phyloP scores from a whole-genome alignment of 1,140 invertebrate species.

The Cheumatopsyche charites region DNA sequence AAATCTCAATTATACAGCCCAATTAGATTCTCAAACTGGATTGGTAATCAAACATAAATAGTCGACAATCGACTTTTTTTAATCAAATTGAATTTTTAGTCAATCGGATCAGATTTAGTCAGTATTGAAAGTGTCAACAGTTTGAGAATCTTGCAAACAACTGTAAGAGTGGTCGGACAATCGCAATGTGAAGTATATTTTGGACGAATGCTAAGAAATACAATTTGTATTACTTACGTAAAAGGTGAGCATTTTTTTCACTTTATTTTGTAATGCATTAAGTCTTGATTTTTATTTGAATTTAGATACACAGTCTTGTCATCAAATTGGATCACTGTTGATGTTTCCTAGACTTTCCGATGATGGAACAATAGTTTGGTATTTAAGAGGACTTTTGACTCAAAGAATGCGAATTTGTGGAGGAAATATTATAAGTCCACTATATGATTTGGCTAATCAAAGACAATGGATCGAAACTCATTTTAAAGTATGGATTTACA shows the following conservation, averaged over 20 bases:
- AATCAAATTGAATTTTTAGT: not conserved
- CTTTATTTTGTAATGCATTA: too few species aligned
- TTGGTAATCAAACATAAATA: constrained; percentile 16
- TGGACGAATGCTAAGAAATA: too few species aligned
- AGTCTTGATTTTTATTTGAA: not conserved
- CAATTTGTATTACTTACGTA: too few species aligned
- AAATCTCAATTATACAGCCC: constrained; percentile 25
- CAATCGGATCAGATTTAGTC: not conserved
- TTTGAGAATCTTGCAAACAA: constrained; percentile 2
- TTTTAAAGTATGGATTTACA: constrained; percentile 27
- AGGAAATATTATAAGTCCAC: not conserved
- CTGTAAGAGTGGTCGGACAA: not conserved
- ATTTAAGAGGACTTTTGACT: constrained; percentile 32
- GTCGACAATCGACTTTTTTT: not conserved
- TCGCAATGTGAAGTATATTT: too few species aligned
- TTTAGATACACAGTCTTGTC: constrained; percentile 31
- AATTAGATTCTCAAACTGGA: constrained; percentile 28
- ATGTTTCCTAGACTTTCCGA: constrained; percentile 38
- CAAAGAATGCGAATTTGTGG: constrained; percentile 23
- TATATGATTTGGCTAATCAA: constrained; percentile 26
- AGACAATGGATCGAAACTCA: constrained; percentile 41
- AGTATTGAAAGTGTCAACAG: not conserved
- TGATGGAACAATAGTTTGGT: constrained; percentile 38
- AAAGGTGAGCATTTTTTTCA: not conserved
- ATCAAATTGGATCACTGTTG: constrained; percentile 35